phyloP scores from a whole-genome alignment of 2,113 vertebrate genomes.

The Thunnus maccoyii region DNA sequence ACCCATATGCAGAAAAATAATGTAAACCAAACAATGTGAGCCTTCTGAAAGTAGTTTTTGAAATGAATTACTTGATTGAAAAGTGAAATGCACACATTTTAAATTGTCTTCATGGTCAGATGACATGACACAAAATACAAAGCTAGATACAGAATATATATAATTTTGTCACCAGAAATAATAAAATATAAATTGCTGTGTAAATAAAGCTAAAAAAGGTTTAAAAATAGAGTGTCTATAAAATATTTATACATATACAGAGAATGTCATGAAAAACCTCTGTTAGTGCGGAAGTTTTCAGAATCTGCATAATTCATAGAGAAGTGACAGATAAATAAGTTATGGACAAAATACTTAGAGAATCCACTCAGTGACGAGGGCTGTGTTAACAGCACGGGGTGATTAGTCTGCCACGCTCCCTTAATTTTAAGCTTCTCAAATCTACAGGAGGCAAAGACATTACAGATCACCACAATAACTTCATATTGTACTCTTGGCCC shows the following conservation, averaged over 20 bases:
- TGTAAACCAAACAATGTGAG: constrained; percentile 42
- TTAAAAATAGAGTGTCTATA: constrained; percentile 61
- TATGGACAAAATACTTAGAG: constrained; percentile 59
- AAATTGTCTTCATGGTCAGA: constrained; percentile 3
- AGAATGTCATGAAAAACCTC: constrained; percentile 51
- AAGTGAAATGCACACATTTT: constrained; percentile 32
- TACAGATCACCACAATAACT: constrained; percentile 46
- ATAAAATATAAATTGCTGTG: constrained; percentile 45
- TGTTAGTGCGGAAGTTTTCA: constrained; percentile 62
- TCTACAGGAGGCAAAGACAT: constrained; percentile 43
- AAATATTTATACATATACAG: constrained; percentile 63
- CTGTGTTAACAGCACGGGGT: constrained; percentile 32
- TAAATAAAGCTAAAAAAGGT: constrained; percentile 50
- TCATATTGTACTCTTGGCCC: constrained; percentile 53
- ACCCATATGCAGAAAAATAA: constrained; percentile 51
- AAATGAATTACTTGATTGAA: constrained; percentile 27
- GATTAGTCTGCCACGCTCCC: constrained; percentile 42
- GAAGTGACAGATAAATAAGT: constrained; percentile 67
- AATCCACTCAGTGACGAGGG: constrained; percentile 30
- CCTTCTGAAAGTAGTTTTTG: not conserved
- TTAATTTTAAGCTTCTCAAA: constrained; percentile 28
- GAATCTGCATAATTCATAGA: constrained; percentile 66
- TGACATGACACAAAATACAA: constrained; percentile 27
- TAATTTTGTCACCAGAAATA: constrained; percentile 33
- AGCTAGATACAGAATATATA: constrained; percentile 39